Evolutionary conservation across 2,888 invertebrate genomes (phyloP).

Genomic region (Tetanocera ferruginea): DNA sequence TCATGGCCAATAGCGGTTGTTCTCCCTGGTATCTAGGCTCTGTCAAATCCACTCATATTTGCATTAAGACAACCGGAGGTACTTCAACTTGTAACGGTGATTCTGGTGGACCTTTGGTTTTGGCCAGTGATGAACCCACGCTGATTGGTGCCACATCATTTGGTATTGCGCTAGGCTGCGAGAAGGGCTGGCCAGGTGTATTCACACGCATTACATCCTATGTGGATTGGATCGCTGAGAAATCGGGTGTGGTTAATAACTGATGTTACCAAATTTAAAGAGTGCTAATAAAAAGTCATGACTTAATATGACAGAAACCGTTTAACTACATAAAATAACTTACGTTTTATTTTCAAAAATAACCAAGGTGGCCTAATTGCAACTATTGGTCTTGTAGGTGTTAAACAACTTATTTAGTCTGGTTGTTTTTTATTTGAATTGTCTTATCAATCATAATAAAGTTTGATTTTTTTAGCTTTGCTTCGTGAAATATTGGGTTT

Average conservation of each 20-base stretch:
- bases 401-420: no score
- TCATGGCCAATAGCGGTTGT: conserved; percentile 57
- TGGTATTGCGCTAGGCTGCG: conserved; percentile 59
- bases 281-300: not conserved
- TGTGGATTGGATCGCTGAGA: conserved; percentile 62
- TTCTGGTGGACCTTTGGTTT: conserved; percentile 24
- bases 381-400: no score
- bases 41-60: not conserved
- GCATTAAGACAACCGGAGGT: not conserved
- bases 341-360: no score
- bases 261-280: not conserved
- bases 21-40: not conserved
- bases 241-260: not conserved
- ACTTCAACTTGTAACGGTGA: conserved; percentile 11
- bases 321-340: no score
- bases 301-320: not conserved
- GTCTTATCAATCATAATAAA: no score
- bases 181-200: conserved; percentile 62
- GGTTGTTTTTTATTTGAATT: no score
- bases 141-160: not conserved
- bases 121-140: not conserved
- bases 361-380: no score
- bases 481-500: not conserved
- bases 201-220: conserved; percentile 56
- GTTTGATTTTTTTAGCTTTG: no score